Base-by-base conservation (phyloP, 1,140 invertebrate genomes). In the Neodiprion pinetum region DNA sequence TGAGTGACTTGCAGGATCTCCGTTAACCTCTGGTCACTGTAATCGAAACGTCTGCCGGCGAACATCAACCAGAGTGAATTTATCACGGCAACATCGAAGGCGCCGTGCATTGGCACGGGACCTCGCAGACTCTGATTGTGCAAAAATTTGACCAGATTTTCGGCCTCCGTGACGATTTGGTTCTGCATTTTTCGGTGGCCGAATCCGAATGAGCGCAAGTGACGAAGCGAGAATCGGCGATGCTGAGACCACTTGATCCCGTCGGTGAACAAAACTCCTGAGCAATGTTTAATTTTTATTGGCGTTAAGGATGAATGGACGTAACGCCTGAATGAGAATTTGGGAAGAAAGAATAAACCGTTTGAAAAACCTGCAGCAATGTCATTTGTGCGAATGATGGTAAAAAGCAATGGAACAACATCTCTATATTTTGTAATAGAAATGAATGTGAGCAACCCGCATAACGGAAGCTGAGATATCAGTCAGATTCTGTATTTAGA, bases 41-140 rank as follows among this genome's bases (percentile, higher is more conserved):
- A 87, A 40, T 90, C 85, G 79, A 92, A 93, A 80, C 91, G 89
- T 79, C 88, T 89, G 2, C 94, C 93, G 53, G 93, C 93, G 1
- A 94, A 88, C 79, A 95, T 89, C 49, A 88, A 88, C 93, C 94
- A 96, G 1, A 96, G 84, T 5, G 93, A 91, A 84, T 95, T 96
- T 1, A 94, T 80, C 5, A 93, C 90, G 0, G 91, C 87, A 1
- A 93, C 85, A 73, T 92, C 90, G 73, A 94, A 92, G 53, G 89
- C 87, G 7, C 81, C 79, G 71, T 91, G 89, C 71, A 92, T 90
- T 0, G 78, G 71, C 2, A 93, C 77, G 0, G 87, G 81, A 8
- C 76, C 81, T n/a, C 76, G n/a, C 21, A 77, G 69, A 48, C 78
- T 78, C 73, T 80, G 50, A 76, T 77, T 12, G 50, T 77, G 71